A percentile compares a stretch with the other conserved stretches of the same genome.
phyloP scores from a whole-genome alignment of 2,113 vertebrate genomes.

The Puntigrus tetrazona region DNA sequence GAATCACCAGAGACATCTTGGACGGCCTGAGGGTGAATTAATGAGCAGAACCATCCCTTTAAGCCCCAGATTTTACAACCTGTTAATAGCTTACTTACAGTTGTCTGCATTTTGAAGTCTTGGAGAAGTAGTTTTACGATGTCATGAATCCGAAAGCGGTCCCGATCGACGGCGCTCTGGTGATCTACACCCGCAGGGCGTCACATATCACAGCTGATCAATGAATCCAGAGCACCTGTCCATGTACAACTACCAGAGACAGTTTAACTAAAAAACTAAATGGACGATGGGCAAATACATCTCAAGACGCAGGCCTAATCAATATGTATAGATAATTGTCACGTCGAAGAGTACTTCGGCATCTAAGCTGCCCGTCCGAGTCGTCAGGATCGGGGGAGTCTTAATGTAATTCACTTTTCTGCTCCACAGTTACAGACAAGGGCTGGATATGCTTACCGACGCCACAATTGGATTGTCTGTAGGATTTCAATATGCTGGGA shows the following conservation, averaged over 20 bases:
- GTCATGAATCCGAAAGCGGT: background rate
- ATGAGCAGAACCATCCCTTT: too few species aligned
- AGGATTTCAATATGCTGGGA: slow-evolving; percentile 30
- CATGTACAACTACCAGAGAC: background rate
- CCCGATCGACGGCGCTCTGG: background rate
- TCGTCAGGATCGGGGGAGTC: background rate
- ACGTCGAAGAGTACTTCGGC: background rate
- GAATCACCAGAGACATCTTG: too few species aligned
- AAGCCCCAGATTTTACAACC: too few species aligned
- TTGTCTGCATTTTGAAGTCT: background rate
- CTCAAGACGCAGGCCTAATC: background rate
- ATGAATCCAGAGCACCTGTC: background rate
- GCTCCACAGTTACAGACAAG: background rate
- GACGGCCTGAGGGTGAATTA: too few species aligned
- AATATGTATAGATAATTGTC: slow-evolving; percentile 12
- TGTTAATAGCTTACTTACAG: background rate
- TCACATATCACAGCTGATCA: background rate
- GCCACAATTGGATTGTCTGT: slow-evolving; percentile 8
- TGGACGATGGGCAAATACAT: background rate
- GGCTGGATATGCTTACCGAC: slow-evolving; percentile 4
- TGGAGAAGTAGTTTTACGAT: background rate
- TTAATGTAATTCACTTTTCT: slow-evolving; percentile 1
- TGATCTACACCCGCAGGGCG: background rate
- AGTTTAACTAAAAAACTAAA: background rate
- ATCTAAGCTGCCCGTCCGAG: background rate